Conservation (phyloP, 2,888 invertebrate species). For the Watsonalla cultraria region DNA sequence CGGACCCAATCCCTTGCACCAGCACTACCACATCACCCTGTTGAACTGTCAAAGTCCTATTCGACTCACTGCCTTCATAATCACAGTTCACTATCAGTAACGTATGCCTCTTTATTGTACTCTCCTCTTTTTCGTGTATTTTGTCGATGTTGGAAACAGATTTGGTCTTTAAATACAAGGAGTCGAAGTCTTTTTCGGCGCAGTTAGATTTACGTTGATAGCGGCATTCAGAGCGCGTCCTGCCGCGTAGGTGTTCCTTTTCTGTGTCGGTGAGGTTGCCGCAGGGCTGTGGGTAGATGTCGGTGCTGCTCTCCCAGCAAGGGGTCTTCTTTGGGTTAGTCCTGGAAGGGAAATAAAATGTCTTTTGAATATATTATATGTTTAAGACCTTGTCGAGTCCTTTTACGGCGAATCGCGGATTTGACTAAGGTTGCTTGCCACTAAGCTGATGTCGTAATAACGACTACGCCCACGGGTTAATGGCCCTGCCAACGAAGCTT, state of each 20-base stretch:
- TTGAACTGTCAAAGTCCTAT: conserved; percentile 80
- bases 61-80: conserved; percentile 77
- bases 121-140: conserved; percentile 37
- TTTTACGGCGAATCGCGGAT: no score
- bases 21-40: conserved; percentile 88
- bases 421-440: no score
- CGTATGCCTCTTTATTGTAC: conserved; percentile 79
- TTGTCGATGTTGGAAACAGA: conserved; percentile 57
- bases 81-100: conserved; percentile 84
- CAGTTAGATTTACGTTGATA: conserved; percentile 71
- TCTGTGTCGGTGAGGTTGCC: conserved; percentile 90
- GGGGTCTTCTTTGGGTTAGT: conserved; percentile 79
- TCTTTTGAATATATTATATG: neutral
- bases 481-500: no score
- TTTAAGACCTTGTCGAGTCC: neutral
- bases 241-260: conserved; percentile 80
- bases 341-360: conserved; percentile 36
- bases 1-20: conserved; percentile 61
- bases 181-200: conserved; percentile 86
- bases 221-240: conserved; percentile 84
- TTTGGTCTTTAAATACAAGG: conserved; percentile 80
- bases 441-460: no score
- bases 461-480: no score
- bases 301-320: conserved; percentile 90
- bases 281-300: conserved; percentile 88